Evolutionary conservation across 37 sponge, comb jelly and placozoan genomes (phyloP), one percentile per base, ranked within the genome.

Genomic region (Crambe crambe): DNA sequence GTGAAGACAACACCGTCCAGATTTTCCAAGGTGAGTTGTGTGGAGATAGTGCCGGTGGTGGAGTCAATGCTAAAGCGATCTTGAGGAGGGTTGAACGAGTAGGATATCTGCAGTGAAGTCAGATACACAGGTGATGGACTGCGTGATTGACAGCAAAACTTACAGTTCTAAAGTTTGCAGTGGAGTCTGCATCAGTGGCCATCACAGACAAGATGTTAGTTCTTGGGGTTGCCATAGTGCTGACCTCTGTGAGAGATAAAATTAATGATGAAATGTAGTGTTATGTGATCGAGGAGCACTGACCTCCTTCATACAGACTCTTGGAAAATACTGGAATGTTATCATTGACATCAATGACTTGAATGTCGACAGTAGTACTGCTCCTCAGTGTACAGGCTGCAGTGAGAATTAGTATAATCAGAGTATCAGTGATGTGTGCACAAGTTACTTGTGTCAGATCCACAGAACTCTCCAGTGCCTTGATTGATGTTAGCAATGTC

Each of bases 301-400:
- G 57, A 87, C 88, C 70, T 75, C 82, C 71, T 35, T 36, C 37
- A 31, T 81, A 87, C 0, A 38, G 17, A 23, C 29, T 0, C 0
- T 3, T 21, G 0, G 26, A 25, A 75, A 87, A 87, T 10, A 47
- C 30, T 20, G 88, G 88, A 6, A 27, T 3, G 72, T 87, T 81
- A 42, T 87, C 88, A 77, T 87, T 87, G 15, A 37, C 77, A 81
- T 87, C 88, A 18, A 35, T 37, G 25, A 87, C 56, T 26, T 36
- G 41, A 8, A 87, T 54, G 25, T 69, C 61, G 2, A 81, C 29
- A 10, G 36, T 41, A 22, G 72, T 56, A 10, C 35, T 42, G 18
- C 57, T 43, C 32, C 43, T 61, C 0, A 86, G 47, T 22, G 25
- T 42, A 60, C 86, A 86, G 18, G 31, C 80, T 86, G 37, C 38